Evolutionary conservation across 2,113 vertebrate genomes (phyloP), one percentile per base, ranked within the genome.

Genomic region (Corvus hawaiiensis): DNA sequence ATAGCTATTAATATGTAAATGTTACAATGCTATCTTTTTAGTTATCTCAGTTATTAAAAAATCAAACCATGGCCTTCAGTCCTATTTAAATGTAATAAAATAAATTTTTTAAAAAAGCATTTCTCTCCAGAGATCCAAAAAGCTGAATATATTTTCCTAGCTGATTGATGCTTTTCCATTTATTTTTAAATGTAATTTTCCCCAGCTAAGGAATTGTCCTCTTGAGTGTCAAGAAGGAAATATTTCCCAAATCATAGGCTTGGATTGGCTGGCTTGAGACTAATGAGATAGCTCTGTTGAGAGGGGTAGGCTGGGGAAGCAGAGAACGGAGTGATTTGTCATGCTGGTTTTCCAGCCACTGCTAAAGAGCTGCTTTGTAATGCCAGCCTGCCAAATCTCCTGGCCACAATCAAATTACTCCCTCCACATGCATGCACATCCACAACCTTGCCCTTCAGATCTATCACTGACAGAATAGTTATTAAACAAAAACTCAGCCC

Each of bases 101-200:
- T 77, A 61, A 20, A 20, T 21, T 16, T 16, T 18, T 19, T 30
- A 51, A 82, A 51, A 54, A 18, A 88, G 55, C 93, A 91, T 96
- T 96, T 96, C 89, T 93, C 92, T 96, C 96, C 91, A 97, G 97
- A 97, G 94, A 97, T 84, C 77, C 73, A 89, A 82, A 95, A 95
- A 93, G 64, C 78, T 90, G 96, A 97, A 98, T 98, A 95, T 68
- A 97, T 97, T 97, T 97, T 97, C 96, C 93, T 92, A 94, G 79
- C 93, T 98, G 98, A 98, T 96, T 97, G 98, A 98, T 98, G 98
- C 96, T 96, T 98, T 98, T 98, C 97, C 97, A 98, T 98, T 98
- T 98, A 97, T 97, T 97, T 98, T 97, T 98, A 97, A 98, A 98
- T 98, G 97, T 94, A 96, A 97, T 98, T 98, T 97, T 96, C 87